Percentiles rank a stretch among this genome's conserved stretches.
phyloP scores from a whole-genome alignment of 2,888 invertebrate genomes.

The Chrysolina oricalcia region DNA sequence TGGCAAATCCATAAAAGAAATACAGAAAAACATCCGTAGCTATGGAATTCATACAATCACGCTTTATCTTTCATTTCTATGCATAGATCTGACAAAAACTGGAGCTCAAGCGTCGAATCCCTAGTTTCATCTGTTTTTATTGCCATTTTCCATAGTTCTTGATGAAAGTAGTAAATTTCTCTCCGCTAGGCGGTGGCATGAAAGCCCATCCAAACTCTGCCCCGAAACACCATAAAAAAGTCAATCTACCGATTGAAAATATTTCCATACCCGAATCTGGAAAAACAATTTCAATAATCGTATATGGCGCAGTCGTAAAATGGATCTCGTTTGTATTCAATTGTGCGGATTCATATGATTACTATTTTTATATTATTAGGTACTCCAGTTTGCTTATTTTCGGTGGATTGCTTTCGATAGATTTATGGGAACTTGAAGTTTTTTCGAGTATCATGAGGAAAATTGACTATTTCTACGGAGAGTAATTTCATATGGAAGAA shows the following conservation, averaged over 20 bases:
- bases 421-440: slow-evolving; percentile 12
- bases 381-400: slow-evolving; percentile 33
- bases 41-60: background rate
- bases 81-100: background rate
- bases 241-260: slow-evolving; percentile 66
- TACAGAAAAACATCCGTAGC: background rate
- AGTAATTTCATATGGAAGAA: no score
- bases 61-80: slow-evolving; percentile 10
- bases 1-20: background rate
- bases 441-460: background rate
- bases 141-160: slow-evolving; percentile 56
- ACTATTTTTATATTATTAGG: background rate
- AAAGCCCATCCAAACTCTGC: slow-evolving; percentile 49
- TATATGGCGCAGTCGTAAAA: slow-evolving; percentile 33
- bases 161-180: slow-evolving; percentile 58
- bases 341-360: slow-evolving; percentile 33
- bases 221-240: slow-evolving; percentile 59
- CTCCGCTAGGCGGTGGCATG: slow-evolving; percentile 45
- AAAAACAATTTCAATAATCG: slow-evolving; percentile 59
- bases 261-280: slow-evolving; percentile 65
- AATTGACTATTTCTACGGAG: no score
- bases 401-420: slow-evolving; percentile 28
- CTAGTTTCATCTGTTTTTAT: slow-evolving; percentile 56
- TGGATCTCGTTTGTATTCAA: slow-evolving; percentile 31
- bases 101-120: slow-evolving; percentile 34